Conservation (phyloP, 2,113 vertebrate species). For the Urocynchramus pylzowi region DNA sequence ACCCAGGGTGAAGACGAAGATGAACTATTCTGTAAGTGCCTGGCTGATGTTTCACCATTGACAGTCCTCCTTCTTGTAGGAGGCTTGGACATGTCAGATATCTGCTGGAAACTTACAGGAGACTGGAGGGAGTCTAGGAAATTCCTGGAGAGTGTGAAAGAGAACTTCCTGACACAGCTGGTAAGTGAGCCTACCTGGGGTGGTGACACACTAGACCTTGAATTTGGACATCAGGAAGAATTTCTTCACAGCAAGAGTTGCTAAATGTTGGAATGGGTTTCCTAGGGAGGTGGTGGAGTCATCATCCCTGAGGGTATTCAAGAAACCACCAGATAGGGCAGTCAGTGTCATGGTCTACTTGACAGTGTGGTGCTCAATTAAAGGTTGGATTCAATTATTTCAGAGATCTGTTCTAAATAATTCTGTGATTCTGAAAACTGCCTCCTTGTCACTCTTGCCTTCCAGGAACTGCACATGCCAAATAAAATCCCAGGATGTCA, state of each 20-base stretch:
- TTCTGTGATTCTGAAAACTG: background rate
- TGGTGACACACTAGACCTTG: background rate
- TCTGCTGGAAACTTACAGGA: background rate
- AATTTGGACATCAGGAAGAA: background rate
- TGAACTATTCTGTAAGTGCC: background rate
- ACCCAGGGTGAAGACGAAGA: background rate
- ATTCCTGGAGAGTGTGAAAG: background rate
- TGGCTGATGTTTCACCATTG: background rate
- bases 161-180: background rate
- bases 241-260: background rate
- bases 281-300: background rate
- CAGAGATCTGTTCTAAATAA: background rate
- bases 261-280: background rate
- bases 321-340: rapidly evolving
- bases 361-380: background rate
- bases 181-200: background rate
- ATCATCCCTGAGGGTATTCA: background rate
- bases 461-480: rapidly evolving
- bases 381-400: background rate
- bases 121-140: background rate
- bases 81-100: background rate
- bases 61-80: background rate
- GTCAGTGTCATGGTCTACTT: no score
- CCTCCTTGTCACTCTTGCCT: background rate
- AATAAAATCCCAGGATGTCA: rapidly evolving